A percentile compares a stretch with the other conserved stretches of the same genome.
These are phyloP conservation scores for Scaptomyza hsui DNA, from an alignment of 1,140 invertebrate species.

Conservation along the genomic window DNA sequence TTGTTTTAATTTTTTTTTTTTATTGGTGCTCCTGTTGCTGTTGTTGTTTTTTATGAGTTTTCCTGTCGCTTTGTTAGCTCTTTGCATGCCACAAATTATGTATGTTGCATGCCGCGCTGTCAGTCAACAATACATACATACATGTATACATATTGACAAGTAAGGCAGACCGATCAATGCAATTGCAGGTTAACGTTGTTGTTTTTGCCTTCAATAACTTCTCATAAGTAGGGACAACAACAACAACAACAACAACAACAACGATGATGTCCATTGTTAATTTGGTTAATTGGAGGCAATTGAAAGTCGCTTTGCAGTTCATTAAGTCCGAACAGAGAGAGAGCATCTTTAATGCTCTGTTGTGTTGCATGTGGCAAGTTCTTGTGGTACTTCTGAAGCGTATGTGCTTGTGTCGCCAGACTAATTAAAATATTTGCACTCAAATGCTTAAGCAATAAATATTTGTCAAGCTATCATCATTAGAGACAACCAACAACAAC, in stretches of 20 bases:
- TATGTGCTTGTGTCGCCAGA: constrained; percentile 64
- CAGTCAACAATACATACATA: no score
- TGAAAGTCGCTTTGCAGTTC: constrained; percentile 80
- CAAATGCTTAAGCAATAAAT: constrained; percentile 81
- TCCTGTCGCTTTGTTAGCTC: constrained; percentile 74
- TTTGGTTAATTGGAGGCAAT: constrained; percentile 81
- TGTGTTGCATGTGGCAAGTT: constrained; percentile 16
- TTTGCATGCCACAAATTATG: constrained; percentile 81
- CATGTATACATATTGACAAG: constrained; percentile 23
- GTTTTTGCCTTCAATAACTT: constrained; percentile 33
- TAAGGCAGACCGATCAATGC: constrained; percentile 32
- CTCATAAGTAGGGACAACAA: constrained; percentile 33
- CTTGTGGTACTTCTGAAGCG: constrained; percentile 28
- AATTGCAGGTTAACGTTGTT: constrained; percentile 32
- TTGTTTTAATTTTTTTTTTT: constrained; percentile 38
- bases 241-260: neutral
- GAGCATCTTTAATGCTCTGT: constrained; percentile 6
- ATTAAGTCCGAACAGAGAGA: constrained; percentile 63
- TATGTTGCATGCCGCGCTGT: constrained; percentile 42
- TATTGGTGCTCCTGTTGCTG: constrained; percentile 15
- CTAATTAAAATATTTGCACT: constrained; percentile 82
- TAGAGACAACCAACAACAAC: constrained; percentile 45
- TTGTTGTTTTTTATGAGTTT: constrained; percentile 28
- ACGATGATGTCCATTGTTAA: constrained; percentile 63
- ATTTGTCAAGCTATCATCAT: constrained; percentile 81